Evolutionary conservation across 2,888 invertebrate species (phyloP).

Genomic region (Boloria euphrosyne): DNA sequence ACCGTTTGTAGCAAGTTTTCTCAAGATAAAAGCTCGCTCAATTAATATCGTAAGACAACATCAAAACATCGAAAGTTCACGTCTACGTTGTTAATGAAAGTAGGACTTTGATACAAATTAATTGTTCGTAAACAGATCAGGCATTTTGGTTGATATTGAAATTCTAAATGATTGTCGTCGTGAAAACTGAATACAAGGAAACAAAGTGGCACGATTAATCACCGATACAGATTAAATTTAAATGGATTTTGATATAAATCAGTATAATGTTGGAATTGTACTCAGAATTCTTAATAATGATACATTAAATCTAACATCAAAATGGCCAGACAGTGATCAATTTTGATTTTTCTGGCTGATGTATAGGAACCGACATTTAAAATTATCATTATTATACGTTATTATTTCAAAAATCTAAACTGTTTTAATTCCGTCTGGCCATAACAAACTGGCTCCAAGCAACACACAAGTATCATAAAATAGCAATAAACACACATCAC

Average conservation of each 20-base stretch:
- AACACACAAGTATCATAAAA: conserved; percentile 28
- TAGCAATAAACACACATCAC: conserved; percentile 30
- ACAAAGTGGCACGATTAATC: conserved; percentile 16
- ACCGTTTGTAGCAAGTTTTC: conserved; percentile 21
- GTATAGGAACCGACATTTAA: not conserved
- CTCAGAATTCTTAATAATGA: conserved; percentile 35
- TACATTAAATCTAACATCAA: conserved; percentile 27
- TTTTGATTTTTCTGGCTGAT: conserved; percentile 6
- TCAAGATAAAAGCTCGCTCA: conserved; percentile 2
- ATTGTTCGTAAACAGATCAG: conserved; percentile 29
- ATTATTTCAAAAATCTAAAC: not conserved
- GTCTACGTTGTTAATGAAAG: conserved; percentile 15
- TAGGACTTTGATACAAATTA: conserved; percentile 24
- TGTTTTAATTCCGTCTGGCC: conserved; percentile 32
- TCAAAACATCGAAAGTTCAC: conserved; percentile 7
- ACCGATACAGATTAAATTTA: not conserved
- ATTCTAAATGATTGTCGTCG: conserved; percentile 27
- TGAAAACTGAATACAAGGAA: conserved; percentile 41
- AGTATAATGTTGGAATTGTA: conserved; percentile 27
- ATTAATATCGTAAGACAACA: conserved; percentile 23
- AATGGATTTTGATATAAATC: conserved; percentile 12
- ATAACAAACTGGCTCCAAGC: conserved; percentile 33
- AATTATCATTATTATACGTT: not conserved
- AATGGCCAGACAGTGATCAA: conserved; percentile 37
- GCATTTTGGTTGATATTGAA: conserved; percentile 24